Base-by-base conservation (phyloP, 2,797 vertebrate genomes). In the Glyptemys insculpta region DNA sequence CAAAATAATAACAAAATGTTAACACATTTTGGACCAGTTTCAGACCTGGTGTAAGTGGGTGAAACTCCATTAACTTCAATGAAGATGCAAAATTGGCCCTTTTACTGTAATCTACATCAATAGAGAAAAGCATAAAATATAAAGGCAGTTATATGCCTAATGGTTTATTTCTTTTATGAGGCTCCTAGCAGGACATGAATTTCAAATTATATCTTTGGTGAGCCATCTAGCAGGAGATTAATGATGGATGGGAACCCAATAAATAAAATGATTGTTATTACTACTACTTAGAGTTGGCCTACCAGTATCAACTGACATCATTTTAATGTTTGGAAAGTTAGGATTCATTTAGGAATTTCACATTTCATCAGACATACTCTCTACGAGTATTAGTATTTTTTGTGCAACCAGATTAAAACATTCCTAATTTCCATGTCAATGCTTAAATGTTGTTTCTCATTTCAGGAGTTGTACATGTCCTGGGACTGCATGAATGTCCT, bases 131-230 rank as follows among this genome's bases (percentile, higher is more conserved):
- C 87, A 92, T 92, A 96, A 96, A 82, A 84, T 96, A 94, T 97
- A 96, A 95, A 95, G 74, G 68, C 94, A 96, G 94, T 92, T 94
- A 96, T 96, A 81, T 92, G 90, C 79, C 87, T 96, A 94, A 76
- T 86, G 88, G 96, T 93, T 97, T 97, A 96, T 94, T 92, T 94
- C 94, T 95, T 96, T 97, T 97, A 97, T 6, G 94, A 96, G 94
- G 50, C 95, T 93, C 87, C 92, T 80, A 86, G 94, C 80, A 97
- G 90, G 96, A 92, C 93, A 91, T 97, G 96, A 97, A 94, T 79
- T 88, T 87, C 82, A 96, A 86, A 96, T 97, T 94, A 93, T 74
- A 85, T 89, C 92, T 94, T 97, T 94, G 93, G 91, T 90, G 94
- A 97, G 92, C n/a, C 94, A 97, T 97, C 94, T 88, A 96, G 91